Evolutionary conservation across 2,797 vertebrate species (phyloP), one percentile per base, ranked within the genome.

Genomic region (Nannoperca australis): DNA sequence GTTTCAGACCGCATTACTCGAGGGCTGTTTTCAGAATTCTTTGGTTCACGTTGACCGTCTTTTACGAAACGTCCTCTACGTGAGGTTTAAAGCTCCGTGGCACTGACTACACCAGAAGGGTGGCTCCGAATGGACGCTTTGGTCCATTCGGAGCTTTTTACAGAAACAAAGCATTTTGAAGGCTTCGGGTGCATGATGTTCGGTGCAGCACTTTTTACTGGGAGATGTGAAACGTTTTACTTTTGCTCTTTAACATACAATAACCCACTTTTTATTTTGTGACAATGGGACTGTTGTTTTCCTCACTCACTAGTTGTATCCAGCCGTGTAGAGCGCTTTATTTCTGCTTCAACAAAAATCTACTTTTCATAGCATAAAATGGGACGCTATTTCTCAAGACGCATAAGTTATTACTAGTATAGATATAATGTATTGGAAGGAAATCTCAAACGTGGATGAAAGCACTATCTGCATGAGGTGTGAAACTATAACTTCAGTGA

Each of bases 271-370:
- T 20, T 22, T 27, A 27, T 27, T 27, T 34, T 15, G 51, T 72
- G 71, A 80, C 7, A 20, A 38, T 32, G 9, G 4, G 50, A 30
- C 42, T 30, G 77, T 20, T 36, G 77, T 71, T 47, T 70, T 56
- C 30, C 55, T 49, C 8, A 30, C 38, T 38, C 9, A 32, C 14
- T 24, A 7, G 42, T 14, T 24, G 3, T 7, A 9, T 17, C 10
- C 0, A 51, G 20, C 12, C 1, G 8, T 12, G 22, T 5, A 30
- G 60, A 49, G 5, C 5, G 7, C 38, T 59, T 42, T 22, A 32
- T 50, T 58, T 47, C 50, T 38, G 36, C 30, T 5, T 49, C 2
- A 40, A 22, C 34, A 36, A 36, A 36, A 7, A 36, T 36, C 34
- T 36, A 8, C 7, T 36, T 54, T n/a, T 6, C 13, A 14, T 2